Base-by-base conservation (phyloP, 2,797 vertebrate species). In the Acipenser ruthenus region DNA sequence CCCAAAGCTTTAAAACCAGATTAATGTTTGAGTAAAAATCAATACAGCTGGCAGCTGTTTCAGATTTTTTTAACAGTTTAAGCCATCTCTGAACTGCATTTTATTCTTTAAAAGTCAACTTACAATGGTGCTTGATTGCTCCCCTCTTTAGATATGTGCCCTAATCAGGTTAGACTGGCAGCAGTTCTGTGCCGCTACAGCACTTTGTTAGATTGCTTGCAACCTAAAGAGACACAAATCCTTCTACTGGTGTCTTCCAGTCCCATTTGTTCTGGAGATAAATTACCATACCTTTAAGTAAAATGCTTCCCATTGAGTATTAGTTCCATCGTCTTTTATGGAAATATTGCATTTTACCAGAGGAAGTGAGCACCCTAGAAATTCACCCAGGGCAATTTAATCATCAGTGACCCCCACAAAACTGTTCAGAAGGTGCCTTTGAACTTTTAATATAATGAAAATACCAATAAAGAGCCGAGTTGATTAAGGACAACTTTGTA, bases 211-310 rank as follows among this genome's bases (percentile, higher is more conserved):
- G 12, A 58, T 58, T 58, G 55, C 55, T n/a, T 58, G 55, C 15
- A 58, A 58, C 55, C 55, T 58, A 58, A 7, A 58, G 55, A 58
- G 55, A 58, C 37, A 37, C 55, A 58, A 58, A 58, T 58, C 55
- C 12, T 58, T 58, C 10, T 58, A 13, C 10, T 13, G 15, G 10
- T 11, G 12, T 58, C 12, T 58, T 13, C 7, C 55, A 58, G 55
- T 6, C 12, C 2, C 55, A 58, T 13, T 58, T 58, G 55, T 58
- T 13, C 55, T n/a, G 12, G 12, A 58, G 55, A 58, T 58, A 58
- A 58, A 58, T 58, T 58, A 58, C 12, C 55, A 58, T 13, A 58
- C 55, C 37, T 58, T 11, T 58, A n/a, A 11, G 12, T 58, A 58
- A 58, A 58, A 58, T 13, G 10, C 12, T 58, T 58, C 55, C 55